Evolutionary conservation across 2,888 invertebrate species (phyloP).

Genomic region (Stegana nigrithorax): DNA sequence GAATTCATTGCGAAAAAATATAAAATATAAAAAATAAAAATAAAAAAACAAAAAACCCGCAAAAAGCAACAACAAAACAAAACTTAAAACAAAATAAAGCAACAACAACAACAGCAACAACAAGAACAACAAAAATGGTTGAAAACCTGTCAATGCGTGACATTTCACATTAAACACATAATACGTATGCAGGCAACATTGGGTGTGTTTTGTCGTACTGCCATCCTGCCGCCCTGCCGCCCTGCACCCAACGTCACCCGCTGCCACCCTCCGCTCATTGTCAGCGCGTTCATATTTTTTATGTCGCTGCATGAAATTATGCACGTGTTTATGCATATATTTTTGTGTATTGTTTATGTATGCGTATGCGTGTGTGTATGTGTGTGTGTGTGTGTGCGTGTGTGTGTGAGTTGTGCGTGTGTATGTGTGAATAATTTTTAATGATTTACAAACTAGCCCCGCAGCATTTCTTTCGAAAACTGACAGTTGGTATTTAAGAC

Average conservation of each 20-base stretch:
- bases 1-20: background rate
- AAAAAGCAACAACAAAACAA: too few species aligned
- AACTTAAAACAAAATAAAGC: too few species aligned
- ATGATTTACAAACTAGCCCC: conserved; percentile 61
- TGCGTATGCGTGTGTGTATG: background rate
- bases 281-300: conserved; percentile 7
- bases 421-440: conserved; percentile 55
- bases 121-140: too few species aligned
- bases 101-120: too few species aligned
- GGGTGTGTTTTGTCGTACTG: background rate
- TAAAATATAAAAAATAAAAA: background rate
- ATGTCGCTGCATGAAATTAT: background rate
- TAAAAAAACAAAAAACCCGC: too few species aligned
- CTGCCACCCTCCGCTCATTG: background rate
- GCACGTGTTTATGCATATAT: background rate
- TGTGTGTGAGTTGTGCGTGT: conserved; percentile 20
- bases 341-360: conserved; percentile 6
- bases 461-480: conserved; percentile 51
- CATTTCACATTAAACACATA: conserved; percentile 64
- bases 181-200: conserved; percentile 30
- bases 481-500: conserved; percentile 62
- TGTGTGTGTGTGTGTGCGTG: background rate
- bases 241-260: background rate
- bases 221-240: background rate
- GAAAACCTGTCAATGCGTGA: conserved; percentile 52